phyloP scores from a whole-genome alignment of 2,797 vertebrate genomes.

The Paedocypris micromegethes region DNA sequence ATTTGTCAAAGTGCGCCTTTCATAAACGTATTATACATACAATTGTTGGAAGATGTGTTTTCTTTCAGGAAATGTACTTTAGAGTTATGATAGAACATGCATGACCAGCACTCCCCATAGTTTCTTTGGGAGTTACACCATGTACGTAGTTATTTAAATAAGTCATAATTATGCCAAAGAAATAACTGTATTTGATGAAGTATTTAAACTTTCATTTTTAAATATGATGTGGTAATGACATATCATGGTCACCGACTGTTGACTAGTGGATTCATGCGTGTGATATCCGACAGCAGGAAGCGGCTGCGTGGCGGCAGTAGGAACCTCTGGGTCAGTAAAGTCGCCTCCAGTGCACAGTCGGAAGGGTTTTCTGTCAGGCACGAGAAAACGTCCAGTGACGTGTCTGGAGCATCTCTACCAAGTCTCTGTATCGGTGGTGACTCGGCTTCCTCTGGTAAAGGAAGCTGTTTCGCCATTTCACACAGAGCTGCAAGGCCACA shows the following conservation, averaged over 20 bases:
- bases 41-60: too few relatives aligned
- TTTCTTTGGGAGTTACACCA: too few relatives aligned
- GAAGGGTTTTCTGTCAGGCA: conserved; percentile 73
- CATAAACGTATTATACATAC: too few relatives aligned
- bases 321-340: conserved; percentile 83
- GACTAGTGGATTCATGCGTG: conserved; percentile 77
- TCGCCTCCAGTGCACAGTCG: conserved; percentile 60
- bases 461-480: conserved; percentile 84
- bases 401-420: conserved; percentile 48
- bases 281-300: conserved; percentile 90
- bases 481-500: conserved; percentile 80
- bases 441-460: conserved; percentile 56
- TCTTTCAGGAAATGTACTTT: too few relatives aligned
- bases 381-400: conserved; percentile 75
- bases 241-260: conserved; percentile 67
- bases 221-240: too few relatives aligned
- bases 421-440: conserved; percentile 51
- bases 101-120: too few relatives aligned
- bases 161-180: too few relatives aligned
- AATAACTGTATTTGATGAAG: too few relatives aligned
- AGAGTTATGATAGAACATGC: too few relatives aligned
- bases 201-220: too few relatives aligned
- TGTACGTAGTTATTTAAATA: too few relatives aligned
- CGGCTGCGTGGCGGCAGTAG: conserved; percentile 77
- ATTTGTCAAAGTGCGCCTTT: too few relatives aligned